Base-by-base conservation (phyloP, 1,140 invertebrate genomes). In the Drosophila sturtevanti region DNA sequence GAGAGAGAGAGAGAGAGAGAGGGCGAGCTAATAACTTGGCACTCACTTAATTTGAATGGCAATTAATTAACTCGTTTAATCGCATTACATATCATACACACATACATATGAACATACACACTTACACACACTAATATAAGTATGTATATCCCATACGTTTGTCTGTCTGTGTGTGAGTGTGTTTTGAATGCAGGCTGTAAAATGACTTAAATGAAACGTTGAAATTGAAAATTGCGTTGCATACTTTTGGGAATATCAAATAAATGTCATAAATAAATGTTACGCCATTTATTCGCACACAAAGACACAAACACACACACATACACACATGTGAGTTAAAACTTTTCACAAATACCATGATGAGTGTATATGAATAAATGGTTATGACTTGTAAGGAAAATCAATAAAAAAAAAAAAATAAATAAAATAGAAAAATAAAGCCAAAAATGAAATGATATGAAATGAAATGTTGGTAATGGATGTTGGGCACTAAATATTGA, bases 41-140 rank as follows among this genome's bases (percentile, higher is more conserved):
- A 56, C 54, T 27, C 54, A 56, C 54, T 56, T 56, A 56, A 56
- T 34, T 56, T 27, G n/a, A 34, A 56, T 56, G 54, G 10, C 54
- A 56, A 56, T 56, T 56, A 56, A 56, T 56, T 56, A 56, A 56
- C 22, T 34, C n/a, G 14, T 27, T 56, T 18, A 56, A 56, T 34
- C 24, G 34, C 54, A 56, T 18, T 34, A 9, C 54, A 16, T 48
- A 48, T 6, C 5, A 31, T 6, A 48, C 41, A 48, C 11, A 11
- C 27, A 18, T 55, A 16, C 10, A 11, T 22, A 24, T 24, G 16
- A 11, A 31, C 12, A 16, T 54, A 12, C 10, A 54, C 7, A 24
- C n/a, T 24, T 10, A 52, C 21, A 22, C 14, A 31, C 6, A 31
- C 27, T 31, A 4, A 31, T 31, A 1, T 31, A 31, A 35, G 34